Evolutionary conservation across 2,888 invertebrate species (phyloP).

Genomic region (Andrena praecox): DNA sequence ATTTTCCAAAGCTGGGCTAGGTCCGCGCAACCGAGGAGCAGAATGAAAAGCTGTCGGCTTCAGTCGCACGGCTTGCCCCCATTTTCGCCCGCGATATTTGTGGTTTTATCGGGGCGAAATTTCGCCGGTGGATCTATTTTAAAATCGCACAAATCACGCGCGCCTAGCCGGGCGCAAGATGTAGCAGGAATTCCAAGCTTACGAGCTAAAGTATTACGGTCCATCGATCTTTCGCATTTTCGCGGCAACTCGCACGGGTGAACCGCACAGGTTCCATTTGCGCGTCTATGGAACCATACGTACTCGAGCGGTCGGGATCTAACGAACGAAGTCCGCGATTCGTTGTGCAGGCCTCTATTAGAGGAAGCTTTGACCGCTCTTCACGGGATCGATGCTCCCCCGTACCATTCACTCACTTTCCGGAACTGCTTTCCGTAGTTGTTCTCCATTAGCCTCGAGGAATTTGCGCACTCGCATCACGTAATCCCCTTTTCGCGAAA

Average conservation of each 20-base stretch:
- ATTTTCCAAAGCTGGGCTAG: constrained; percentile 29
- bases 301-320: not conserved
- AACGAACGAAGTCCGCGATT: not conserved
- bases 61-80: constrained; percentile 2
- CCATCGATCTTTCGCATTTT: constrained; percentile 21
- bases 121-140: constrained; percentile 33
- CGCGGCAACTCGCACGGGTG: constrained; percentile 11
- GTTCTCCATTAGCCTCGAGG: constrained; percentile 18
- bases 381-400: not conserved
- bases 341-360: not conserved
- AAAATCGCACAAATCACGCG: constrained; percentile 45
- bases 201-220: constrained; percentile 17
- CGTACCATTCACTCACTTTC: constrained; percentile 7
- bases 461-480: not conserved
- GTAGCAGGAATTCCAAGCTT: constrained; percentile 26
- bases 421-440: constrained; percentile 12
- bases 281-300: not conserved
- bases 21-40: not conserved
- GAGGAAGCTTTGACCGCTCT: not conserved
- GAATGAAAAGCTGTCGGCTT: constrained; percentile 51
- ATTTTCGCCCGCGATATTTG: constrained; percentile 11
- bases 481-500: constrained; percentile 3
- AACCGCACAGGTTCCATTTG: not conserved
- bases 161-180: constrained; percentile 16
- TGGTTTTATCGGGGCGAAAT: constrained; percentile 40